phyloP scores from a whole-genome alignment of 2,888 invertebrate genomes.

The Dicyrtoma fusca region DNA sequence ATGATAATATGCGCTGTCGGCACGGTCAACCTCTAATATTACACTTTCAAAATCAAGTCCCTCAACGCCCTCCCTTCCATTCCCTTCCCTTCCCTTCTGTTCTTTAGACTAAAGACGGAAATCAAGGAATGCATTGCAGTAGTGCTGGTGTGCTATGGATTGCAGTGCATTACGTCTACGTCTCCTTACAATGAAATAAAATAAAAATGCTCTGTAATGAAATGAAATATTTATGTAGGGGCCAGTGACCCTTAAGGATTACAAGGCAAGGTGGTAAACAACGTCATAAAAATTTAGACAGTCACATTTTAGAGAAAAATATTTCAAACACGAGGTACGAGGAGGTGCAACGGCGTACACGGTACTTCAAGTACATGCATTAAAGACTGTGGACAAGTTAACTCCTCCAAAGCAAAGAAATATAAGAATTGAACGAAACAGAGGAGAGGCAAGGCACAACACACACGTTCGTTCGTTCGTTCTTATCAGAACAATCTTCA shows the following conservation, averaged over 20 bases:
- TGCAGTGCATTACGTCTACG: too few relatives aligned
- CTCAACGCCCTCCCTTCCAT: not conserved
- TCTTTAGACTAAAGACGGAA: not conserved
- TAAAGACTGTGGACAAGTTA: too few relatives aligned
- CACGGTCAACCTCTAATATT: conserved; percentile 13
- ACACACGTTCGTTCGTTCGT: too few relatives aligned
- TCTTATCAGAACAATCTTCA: too few relatives aligned
- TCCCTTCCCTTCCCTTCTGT: not conserved
- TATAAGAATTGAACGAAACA: too few relatives aligned
- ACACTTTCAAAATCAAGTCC: not conserved
- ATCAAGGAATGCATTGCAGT: not conserved
- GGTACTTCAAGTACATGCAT: too few relatives aligned
- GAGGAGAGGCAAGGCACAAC: too few relatives aligned
- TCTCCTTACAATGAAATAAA: not conserved
- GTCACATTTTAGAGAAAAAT: not conserved
- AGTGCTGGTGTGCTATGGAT: too few relatives aligned
- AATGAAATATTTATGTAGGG: not conserved
- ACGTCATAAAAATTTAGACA: conserved; percentile 22
- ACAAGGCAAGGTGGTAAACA: conserved; percentile 25
- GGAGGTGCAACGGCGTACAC: too few relatives aligned
- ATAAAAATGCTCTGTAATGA: not conserved
- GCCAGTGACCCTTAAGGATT: conserved; percentile 26
- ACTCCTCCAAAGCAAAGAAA: too few relatives aligned
- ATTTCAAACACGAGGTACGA: too few relatives aligned
- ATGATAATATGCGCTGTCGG: not conserved